These are phyloP conservation scores for Ptilonorhynchus violaceus DNA, from an alignment of 2,113 vertebrate species.

Conservation along the genomic window DNA sequence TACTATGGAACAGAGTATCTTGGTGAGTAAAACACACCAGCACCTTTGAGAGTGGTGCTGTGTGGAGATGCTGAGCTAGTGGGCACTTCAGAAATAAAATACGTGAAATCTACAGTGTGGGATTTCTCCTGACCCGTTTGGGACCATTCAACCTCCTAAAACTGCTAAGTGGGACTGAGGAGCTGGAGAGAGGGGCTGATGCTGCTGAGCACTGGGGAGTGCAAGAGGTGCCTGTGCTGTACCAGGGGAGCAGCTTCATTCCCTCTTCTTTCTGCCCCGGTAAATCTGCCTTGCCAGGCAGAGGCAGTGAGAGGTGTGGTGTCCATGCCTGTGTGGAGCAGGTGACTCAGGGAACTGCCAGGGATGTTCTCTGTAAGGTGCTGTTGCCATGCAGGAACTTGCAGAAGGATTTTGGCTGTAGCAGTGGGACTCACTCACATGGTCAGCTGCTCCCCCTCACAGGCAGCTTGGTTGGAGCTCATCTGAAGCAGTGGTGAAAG, in stretches of 20 bases:
- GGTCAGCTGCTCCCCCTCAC: accelerated
- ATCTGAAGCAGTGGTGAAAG: background rate
- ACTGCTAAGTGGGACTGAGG: background rate
- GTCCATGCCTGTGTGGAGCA: background rate
- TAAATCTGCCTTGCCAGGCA: background rate
- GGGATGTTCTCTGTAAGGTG: background rate
- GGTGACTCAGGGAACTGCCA: background rate
- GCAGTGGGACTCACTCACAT: background rate
- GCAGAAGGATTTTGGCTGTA: accelerated
- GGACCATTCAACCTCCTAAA: background rate
- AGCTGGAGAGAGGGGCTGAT: background rate
- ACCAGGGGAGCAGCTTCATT: background rate
- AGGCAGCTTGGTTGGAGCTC: background rate
- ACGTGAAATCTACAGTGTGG: background rate
- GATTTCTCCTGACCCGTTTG: background rate
- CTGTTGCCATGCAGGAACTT: background rate
- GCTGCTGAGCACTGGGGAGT: background rate
- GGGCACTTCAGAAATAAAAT: background rate
- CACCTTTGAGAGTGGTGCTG: background rate
- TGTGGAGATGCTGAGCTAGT: background rate
- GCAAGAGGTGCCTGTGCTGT: background rate
- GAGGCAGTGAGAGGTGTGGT: background rate
- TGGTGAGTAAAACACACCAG: constrained; percentile 71
- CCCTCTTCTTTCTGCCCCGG: background rate
- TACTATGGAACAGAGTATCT: constrained; percentile 90